A percentile compares a stretch with the other conserved stretches of the same genome.
phyloP scores from a whole-genome alignment of 2,888 invertebrate genomes.

The Oxyteleia sp. region DNA sequence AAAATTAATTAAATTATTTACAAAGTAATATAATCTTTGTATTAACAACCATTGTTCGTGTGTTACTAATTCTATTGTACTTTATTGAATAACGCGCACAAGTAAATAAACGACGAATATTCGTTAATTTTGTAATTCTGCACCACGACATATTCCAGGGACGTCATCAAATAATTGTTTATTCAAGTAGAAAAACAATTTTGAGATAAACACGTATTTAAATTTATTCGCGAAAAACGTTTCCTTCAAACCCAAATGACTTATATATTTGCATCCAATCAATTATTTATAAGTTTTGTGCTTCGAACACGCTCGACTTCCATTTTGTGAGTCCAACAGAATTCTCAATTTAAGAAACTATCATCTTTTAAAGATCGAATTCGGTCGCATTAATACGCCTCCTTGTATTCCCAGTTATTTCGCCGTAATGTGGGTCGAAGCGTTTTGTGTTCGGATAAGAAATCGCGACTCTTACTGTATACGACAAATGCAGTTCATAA shows the following conservation, averaged over 20 bases:
- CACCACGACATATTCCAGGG: conserved; percentile 7
- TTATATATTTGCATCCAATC: conserved; percentile 62
- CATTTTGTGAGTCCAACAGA: conserved; percentile 17
- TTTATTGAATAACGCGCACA: neutral
- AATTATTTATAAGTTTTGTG: conserved; percentile 66
- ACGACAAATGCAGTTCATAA: conserved; percentile 68
- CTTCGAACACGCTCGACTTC: conserved; percentile 12
- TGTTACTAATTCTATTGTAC: neutral
- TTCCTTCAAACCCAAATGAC: conserved; percentile 41
- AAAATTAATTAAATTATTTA: neutral
- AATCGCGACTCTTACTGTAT: too few relatives aligned
- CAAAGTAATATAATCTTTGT: too few relatives aligned
- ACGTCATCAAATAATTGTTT: conserved; percentile 40
- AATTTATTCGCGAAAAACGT: conserved; percentile 50
- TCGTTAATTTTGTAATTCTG: conserved; percentile 10
- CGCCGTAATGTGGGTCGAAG: conserved; percentile 28
- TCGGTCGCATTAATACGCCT: conserved; percentile 38
- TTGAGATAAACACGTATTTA: conserved; percentile 51
- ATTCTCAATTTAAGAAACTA: conserved; percentile 50
- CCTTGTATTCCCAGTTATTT: conserved; percentile 36
- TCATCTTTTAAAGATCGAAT: conserved; percentile 52
- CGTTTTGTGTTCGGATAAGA: conserved; percentile 14
- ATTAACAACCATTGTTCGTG: neutral
- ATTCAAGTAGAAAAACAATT: conserved; percentile 54
- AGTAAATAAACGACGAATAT: conserved; percentile 3